A percentile compares a stretch with the other conserved stretches of the same genome.
These are phyloP conservation scores for Esox masquinongy DNA, from an alignment of 2,797 vertebrate genomes.

Conservation along the genomic window DNA sequence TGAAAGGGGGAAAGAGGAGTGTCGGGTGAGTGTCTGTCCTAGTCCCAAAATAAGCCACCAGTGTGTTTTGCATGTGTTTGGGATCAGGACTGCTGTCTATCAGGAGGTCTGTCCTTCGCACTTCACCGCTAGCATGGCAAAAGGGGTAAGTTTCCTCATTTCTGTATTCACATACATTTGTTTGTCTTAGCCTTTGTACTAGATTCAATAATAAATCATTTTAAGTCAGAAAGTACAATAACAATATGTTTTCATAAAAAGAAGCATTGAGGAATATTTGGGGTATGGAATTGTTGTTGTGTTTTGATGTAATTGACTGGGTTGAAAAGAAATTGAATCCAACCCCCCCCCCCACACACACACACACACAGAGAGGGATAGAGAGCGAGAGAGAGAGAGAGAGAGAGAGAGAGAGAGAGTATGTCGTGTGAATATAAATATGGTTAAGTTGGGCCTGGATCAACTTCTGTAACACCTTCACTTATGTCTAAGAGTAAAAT, in stretches of 20 bases:
- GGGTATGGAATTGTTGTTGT: not conserved
- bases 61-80: slow-evolving; percentile 55
- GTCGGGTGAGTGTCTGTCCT: slow-evolving; percentile 31
- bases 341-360: not conserved
- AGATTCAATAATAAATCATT: not conserved
- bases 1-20: slow-evolving; percentile 22
- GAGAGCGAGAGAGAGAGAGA: no score
- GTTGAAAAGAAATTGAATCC: not conserved
- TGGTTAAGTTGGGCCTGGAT: not conserved
- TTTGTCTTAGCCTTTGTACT: not conserved
- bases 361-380: not conserved
- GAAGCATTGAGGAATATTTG: not conserved
- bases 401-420: not conserved
- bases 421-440: not conserved
- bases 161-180: not conserved
- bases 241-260: not conserved
- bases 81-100: slow-evolving; percentile 33
- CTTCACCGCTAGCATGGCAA: slow-evolving; percentile 66
- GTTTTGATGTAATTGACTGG: not conserved
- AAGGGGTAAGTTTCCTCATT: slow-evolving; percentile 70
- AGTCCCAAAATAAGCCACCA: slow-evolving; percentile 72
- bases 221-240: not conserved
- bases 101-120: slow-evolving; percentile 40
- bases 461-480: not conserved
- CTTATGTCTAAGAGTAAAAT: not conserved